These are phyloP conservation scores for Smithornis capensis DNA, from an alignment of 2,113 vertebrate species.

Conservation along the genomic window DNA sequence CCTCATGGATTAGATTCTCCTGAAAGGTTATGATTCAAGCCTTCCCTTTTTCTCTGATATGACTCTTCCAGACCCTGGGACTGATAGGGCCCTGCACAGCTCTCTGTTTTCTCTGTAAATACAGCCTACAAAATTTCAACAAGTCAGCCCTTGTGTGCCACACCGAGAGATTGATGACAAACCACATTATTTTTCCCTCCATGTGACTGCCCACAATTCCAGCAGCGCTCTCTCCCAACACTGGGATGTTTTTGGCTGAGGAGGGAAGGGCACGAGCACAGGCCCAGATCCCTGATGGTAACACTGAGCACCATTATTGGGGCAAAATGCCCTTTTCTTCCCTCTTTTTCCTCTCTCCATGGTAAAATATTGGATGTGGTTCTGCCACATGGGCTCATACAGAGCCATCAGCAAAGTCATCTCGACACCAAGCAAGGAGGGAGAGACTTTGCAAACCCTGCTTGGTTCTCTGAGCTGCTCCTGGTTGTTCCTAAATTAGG, in stretches of 20 bases:
- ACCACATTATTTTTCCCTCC: constrained; percentile 75
- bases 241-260: constrained; percentile 44
- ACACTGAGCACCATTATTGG: neutral
- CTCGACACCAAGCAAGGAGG: neutral
- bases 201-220: constrained; percentile 72
- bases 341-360: neutral
- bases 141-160: constrained; percentile 78
- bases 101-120: constrained; percentile 84
- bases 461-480: neutral
- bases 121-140: constrained; percentile 78
- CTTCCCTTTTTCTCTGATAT: constrained; percentile 31
- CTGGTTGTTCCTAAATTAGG: neutral
- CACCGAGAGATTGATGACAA: constrained; percentile 77
- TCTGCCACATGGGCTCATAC: neutral
- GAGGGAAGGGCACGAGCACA: neutral
- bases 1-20: constrained; percentile 68
- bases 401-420: neutral
- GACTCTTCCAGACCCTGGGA: constrained; percentile 53
- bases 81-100: constrained; percentile 66
- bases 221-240: constrained; percentile 66
- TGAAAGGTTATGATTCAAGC: constrained; percentile 57
- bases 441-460: neutral
- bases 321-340: constrained; percentile 47
- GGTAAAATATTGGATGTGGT: neutral
- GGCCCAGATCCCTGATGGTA: neutral